Percentiles rank a stretch among this genome's conserved stretches.
Conservation (phyloP, 2,113 vertebrate genomes). For the Aleadryas rufinucha region DNA sequence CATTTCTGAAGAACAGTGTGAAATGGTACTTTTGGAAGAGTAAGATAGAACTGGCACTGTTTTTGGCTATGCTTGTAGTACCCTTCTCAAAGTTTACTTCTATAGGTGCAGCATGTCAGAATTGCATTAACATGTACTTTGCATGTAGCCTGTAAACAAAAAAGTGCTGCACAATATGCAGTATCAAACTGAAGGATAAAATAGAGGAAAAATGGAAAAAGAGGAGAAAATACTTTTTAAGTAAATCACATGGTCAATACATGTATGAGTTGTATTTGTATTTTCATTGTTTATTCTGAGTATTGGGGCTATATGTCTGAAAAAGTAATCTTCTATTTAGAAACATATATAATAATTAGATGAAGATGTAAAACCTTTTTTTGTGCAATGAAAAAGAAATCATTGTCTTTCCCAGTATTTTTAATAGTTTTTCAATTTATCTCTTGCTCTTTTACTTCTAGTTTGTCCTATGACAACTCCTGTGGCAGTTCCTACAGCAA, state of each 20-base stretch:
- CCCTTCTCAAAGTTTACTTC: not conserved
- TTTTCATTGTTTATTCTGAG: not conserved
- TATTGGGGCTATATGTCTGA: not conserved
- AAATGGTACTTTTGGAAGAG: not conserved
- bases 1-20: not conserved
- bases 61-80: not conserved
- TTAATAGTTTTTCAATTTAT: conserved; percentile 2
- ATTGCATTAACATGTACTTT: not conserved
- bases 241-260: not conserved
- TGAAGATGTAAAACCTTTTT: not conserved
- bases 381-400: conserved; percentile 14
- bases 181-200: not conserved
- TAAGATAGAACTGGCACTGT: not conserved
- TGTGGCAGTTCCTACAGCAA: conserved; percentile 60
- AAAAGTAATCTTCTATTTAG: not conserved
- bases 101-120: not conserved
- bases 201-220: not conserved
- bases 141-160: not conserved
- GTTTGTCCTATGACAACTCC: conserved; percentile 69
- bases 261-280: not conserved
- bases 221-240: not conserved
- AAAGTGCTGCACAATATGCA: not conserved
- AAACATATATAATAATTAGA: not conserved
- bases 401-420: not conserved
- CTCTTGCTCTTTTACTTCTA: conserved; percentile 50